These are phyloP conservation scores for Brachirus orientalis DNA, from an alignment of 2,113 vertebrate species.

Conservation along the genomic window DNA sequence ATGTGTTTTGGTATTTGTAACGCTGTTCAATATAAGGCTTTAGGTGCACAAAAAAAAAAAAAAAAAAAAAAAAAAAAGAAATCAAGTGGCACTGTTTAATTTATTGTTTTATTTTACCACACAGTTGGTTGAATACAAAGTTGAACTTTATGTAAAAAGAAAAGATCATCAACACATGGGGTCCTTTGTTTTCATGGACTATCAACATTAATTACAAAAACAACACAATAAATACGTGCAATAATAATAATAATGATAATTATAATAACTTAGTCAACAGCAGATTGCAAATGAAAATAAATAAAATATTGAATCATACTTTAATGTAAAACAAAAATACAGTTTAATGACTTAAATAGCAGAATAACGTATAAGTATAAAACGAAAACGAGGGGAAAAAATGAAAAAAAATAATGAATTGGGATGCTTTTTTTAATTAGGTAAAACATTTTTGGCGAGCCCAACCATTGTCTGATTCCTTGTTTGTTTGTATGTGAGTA, in stretches of 20 bases:
- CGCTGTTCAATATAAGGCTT: neutral
- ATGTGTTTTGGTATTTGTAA: too few relatives aligned
- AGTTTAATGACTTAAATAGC: conserved; percentile 4
- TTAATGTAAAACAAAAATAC: conserved; percentile 40
- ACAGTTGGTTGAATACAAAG: conserved; percentile 79
- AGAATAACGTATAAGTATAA: conserved; percentile 37
- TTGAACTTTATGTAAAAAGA: conserved; percentile 65
- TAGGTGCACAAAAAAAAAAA: neutral
- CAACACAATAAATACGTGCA: conserved; percentile 74
- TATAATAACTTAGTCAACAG: conserved; percentile 39
- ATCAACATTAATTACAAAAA: conserved; percentile 74
- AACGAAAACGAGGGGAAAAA: conserved; percentile 16
- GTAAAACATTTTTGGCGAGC: conserved; percentile 26
- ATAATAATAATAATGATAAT: conserved; percentile 66
- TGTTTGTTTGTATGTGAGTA: conserved; percentile 25
- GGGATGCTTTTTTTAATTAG: conserved; percentile 11
- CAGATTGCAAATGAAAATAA: conserved; percentile 18
- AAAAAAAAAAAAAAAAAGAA: conserved; percentile 2
- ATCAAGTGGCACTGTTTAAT: conserved; percentile 39
- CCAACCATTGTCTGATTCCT: conserved; percentile 20
- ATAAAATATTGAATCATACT: conserved; percentile 35
- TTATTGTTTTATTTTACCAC: conserved; percentile 75
- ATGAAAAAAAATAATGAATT: conserved; percentile 7
- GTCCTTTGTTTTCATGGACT: conserved; percentile 58
- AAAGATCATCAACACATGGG: conserved; percentile 60